Conservation (phyloP, 2,888 invertebrate species). For the Standfussiana lucernea region DNA sequence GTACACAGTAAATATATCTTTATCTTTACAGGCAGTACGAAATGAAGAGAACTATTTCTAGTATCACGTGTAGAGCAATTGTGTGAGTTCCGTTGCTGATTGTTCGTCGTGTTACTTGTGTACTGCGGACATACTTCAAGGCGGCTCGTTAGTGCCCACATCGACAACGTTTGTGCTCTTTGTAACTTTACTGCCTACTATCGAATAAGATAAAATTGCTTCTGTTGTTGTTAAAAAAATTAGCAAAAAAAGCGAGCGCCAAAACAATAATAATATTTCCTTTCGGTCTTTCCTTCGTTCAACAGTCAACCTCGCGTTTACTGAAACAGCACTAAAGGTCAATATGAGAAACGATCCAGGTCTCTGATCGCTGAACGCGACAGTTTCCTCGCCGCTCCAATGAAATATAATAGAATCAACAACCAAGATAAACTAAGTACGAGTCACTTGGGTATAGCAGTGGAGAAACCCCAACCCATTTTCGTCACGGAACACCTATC, state of each 20-base stretch:
- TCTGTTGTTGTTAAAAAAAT: background rate
- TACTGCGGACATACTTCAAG: background rate
- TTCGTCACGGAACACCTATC: background rate
- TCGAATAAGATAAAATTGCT: background rate
- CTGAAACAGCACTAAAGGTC: background rate
- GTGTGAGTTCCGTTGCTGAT: conserved; percentile 4
- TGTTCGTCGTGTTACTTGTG: background rate
- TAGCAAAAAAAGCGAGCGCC: background rate
- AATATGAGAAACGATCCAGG: background rate
- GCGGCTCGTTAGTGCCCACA: background rate
- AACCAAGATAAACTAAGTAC: background rate
- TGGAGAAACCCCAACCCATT: background rate
- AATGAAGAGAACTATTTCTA: background rate
- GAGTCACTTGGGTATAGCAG: background rate
- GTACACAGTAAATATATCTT: too few relatives aligned
- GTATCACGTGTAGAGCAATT: background rate
- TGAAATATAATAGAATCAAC: background rate
- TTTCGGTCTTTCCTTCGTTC: background rate
- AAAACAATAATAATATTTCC: background rate
- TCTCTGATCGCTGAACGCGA: background rate
- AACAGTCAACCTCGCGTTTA: background rate
- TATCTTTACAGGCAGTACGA: background rate
- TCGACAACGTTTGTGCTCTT: background rate
- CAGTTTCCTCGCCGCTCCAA: background rate
- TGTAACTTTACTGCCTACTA: background rate